Evolutionary conservation across 2,797 vertebrate species (phyloP).

Genomic region (Lagodon rhomboides): DNA sequence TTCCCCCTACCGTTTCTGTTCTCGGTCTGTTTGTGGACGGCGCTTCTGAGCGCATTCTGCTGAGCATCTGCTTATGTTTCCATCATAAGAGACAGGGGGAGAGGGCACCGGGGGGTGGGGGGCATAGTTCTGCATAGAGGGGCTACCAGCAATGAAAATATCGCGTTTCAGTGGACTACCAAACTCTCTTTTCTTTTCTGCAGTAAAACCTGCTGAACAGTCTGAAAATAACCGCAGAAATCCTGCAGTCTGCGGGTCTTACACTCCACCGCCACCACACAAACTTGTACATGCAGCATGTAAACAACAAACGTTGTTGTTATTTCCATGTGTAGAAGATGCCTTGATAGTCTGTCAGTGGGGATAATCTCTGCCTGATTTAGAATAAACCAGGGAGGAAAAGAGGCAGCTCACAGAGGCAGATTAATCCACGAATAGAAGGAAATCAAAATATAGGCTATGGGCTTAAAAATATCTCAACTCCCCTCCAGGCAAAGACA

Average conservation of each 20-base stretch:
- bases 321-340: slow-evolving; percentile 72
- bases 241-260: background rate
- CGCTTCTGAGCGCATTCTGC: slow-evolving; percentile 41
- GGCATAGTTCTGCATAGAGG: slow-evolving; percentile 13
- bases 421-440: slow-evolving; percentile 80
- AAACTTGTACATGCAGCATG: slow-evolving; percentile 63
- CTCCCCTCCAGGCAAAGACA: slow-evolving; percentile 73
- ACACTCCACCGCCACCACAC: background rate
- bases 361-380: slow-evolving; percentile 80
- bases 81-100: slow-evolving; percentile 40
- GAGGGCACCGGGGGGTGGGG: too few species aligned
- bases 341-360: slow-evolving; percentile 74
- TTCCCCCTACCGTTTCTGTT: background rate
- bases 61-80: slow-evolving; percentile 78
- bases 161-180: slow-evolving; percentile 1
- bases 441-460: slow-evolving; percentile 75
- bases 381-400: slow-evolving; percentile 67
- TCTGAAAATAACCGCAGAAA: background rate
- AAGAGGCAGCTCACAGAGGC: slow-evolving; percentile 55
- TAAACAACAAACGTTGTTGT: slow-evolving; percentile 73
- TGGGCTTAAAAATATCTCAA: slow-evolving; percentile 73
- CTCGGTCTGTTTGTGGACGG: slow-evolving; percentile 15
- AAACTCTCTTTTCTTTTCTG: background rate
- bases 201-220: background rate
- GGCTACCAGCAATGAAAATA: slow-evolving; percentile 11